A percentile compares a stretch with the other conserved stretches of the same genome.
phyloP scores from a whole-genome alignment of 2,888 invertebrate genomes.

The Phlogophora meticulosa region DNA sequence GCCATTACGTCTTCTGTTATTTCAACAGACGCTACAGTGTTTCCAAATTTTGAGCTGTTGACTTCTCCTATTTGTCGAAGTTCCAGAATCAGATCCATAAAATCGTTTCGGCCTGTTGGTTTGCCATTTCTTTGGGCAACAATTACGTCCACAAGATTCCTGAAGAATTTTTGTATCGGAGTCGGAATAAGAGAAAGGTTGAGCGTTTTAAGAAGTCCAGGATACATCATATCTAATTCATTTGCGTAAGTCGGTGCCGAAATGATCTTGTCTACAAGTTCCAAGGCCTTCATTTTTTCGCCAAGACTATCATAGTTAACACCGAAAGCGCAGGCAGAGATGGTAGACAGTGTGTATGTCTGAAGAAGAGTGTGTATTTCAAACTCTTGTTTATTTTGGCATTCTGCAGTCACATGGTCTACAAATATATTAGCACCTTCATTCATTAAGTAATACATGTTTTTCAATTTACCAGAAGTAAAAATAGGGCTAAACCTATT shows the following conservation, averaged over 20 bases:
- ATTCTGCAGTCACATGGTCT: slow-evolving; percentile 59
- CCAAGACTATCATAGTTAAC: slow-evolving; percentile 67
- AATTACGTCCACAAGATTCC: slow-evolving; percentile 66
- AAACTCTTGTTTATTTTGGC: slow-evolving; percentile 61
- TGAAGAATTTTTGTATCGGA: slow-evolving; percentile 66
- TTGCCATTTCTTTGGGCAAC: slow-evolving; percentile 70
- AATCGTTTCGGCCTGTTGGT: slow-evolving; percentile 73
- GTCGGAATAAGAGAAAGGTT: slow-evolving; percentile 69
- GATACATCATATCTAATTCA: slow-evolving; percentile 75
- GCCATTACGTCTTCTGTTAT: slow-evolving; percentile 76
- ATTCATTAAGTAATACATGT: slow-evolving; percentile 75
- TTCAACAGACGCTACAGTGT: slow-evolving; percentile 58
- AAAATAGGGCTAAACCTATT: slow-evolving; percentile 76
- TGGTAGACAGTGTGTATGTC: slow-evolving; percentile 71
- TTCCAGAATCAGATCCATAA: slow-evolving; percentile 77
- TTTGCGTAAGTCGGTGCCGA: slow-evolving; percentile 45
- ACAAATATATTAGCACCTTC: slow-evolving; percentile 72
- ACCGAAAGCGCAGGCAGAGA: slow-evolving; percentile 75
- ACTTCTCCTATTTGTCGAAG: slow-evolving; percentile 70
- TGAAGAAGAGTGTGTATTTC: slow-evolving; percentile 68
- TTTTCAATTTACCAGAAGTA: slow-evolving; percentile 78
- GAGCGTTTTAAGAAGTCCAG: slow-evolving; percentile 71
- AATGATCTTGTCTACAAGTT: slow-evolving; percentile 58
- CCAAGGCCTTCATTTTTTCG: slow-evolving; percentile 51
- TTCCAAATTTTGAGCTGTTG: slow-evolving; percentile 60